Evolutionary conservation across 2,113 vertebrate species (phyloP).

Genomic region (Poecilia latipinna): DNA sequence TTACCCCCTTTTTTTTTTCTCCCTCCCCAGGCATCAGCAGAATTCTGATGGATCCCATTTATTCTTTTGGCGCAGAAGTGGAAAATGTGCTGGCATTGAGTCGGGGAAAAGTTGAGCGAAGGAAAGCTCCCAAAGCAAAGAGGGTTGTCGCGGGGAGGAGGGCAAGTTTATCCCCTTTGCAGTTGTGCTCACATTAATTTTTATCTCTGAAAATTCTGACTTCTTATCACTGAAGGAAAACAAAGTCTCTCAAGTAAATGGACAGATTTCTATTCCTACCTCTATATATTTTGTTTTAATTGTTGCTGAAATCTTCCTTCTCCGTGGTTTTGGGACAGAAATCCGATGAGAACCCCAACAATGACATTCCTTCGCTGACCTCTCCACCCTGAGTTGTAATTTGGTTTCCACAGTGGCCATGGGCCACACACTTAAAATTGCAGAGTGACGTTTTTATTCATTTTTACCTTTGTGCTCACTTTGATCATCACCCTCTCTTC

Average conservation of each 20-base stretch:
- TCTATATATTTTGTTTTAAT: background rate
- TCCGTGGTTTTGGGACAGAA: background rate
- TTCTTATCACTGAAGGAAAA: conserved; percentile 8
- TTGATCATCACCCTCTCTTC: conserved; percentile 34
- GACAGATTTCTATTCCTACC: conserved; percentile 15
- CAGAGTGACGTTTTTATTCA: conserved; percentile 42
- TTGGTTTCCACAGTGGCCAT: conserved; percentile 32
- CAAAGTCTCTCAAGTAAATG: background rate
- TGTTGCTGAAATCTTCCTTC: background rate
- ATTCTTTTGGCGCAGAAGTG: conserved; percentile 32
- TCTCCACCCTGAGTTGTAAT: conserved; percentile 62
- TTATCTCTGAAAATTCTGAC: background rate
- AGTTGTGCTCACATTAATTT: conserved; percentile 9
- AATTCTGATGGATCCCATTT: conserved; percentile 35
- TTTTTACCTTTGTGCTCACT: too few relatives aligned
- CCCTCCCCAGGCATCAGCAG: conserved; percentile 33
- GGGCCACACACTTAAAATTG: conserved; percentile 34
- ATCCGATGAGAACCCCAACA: conserved; percentile 21
- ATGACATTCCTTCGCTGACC: conserved; percentile 57
- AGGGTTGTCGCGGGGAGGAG: background rate
- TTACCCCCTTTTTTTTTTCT: background rate
- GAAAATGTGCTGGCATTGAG: conserved; percentile 45
- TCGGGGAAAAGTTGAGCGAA: conserved; percentile 28
- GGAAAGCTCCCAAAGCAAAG: conserved; percentile 1
- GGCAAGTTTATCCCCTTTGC: conserved; percentile 28